Conservation (phyloP, 2,113 vertebrate genomes). For the Ptyas mucosa region DNA sequence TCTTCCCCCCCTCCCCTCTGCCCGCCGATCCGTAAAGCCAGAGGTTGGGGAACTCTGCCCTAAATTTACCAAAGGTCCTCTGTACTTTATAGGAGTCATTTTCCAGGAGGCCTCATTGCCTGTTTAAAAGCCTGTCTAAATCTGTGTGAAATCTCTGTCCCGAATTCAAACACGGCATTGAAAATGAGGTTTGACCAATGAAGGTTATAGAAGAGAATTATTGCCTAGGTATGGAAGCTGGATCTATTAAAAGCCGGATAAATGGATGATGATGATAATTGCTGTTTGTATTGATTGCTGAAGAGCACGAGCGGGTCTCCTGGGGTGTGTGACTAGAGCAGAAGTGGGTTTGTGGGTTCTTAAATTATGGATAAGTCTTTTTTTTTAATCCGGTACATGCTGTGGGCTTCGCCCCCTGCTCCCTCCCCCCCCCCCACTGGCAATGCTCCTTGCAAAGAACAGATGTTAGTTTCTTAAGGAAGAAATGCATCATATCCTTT, state of each 20-base stretch:
- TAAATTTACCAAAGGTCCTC: background rate
- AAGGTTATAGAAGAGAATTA: background rate
- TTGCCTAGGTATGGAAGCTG: background rate
- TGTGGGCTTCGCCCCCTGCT: background rate
- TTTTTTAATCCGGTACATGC: background rate
- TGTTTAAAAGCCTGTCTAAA: background rate
- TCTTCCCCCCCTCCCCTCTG: too few relatives aligned
- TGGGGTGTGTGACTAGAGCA: background rate
- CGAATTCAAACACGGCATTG: background rate
- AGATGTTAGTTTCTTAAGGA: background rate
- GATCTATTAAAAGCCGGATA: background rate
- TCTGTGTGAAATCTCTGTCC: background rate
- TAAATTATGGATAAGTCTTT: background rate
- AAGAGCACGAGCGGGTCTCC: background rate
- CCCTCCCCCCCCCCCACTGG: background rate
- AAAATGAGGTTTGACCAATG: background rate
- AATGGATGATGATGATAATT: background rate
- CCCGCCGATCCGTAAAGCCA: background rate
- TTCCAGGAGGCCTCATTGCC: background rate
- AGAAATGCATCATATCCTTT: background rate
- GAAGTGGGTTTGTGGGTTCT: background rate
- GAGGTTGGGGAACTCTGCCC: background rate
- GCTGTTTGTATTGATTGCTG: background rate
- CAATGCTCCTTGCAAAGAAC: background rate
- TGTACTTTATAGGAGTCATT: background rate